Evolutionary conservation across 2,888 invertebrate species (phyloP), one percentile per base, ranked within the genome.

Genomic region (Nomada hirtipes): DNA sequence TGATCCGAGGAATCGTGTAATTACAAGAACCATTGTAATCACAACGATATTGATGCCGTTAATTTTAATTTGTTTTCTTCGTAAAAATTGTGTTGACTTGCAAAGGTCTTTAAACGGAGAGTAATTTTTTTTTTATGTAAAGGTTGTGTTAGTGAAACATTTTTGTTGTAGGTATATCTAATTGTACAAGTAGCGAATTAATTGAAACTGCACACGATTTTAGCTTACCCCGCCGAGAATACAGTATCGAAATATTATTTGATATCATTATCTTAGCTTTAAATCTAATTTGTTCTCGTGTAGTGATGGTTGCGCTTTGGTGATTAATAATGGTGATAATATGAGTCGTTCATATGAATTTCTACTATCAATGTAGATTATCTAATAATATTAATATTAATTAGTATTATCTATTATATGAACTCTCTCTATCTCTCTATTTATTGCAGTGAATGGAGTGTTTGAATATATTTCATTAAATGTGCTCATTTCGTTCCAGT

Each of bases 311-410:
- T 20, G 36, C 18, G 7, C 11, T 23, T 44, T 11, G 42, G 13
- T 44, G 68, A 57, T 69, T 26, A 44, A 69, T 23, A 18, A 57
- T 18, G n/a, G 42, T 18, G 55, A 68, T 23, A 55, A 7, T 23
- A 7, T 7, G 18, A 36, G 18, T 18, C n/a, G 68, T 44, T 57
- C 55, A 57, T 57, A 57, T 13, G n/a, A 55, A 44, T 44, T 44
- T 57, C 4, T 10, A 18, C 3, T 69, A 57, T 44, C 68, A 18
- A 13, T 44, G 26, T 11, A 26, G 68, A 57, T 69, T 42, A 57
- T 57, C 68, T 13, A 67, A 13, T 1, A 36, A 10, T n/a, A n/a
- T 53, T 36, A 20, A 67, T 53, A 36, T 53, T 20, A 36, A 67
- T 53, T 53, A 53, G 20, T 53, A 10, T 52, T 20, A 53, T 20